Evolutionary conservation across 92 coral and sea anemone genomes (phyloP), one percentile per base, ranked within the genome.

Genomic region (Phymanthus crucifer): DNA sequence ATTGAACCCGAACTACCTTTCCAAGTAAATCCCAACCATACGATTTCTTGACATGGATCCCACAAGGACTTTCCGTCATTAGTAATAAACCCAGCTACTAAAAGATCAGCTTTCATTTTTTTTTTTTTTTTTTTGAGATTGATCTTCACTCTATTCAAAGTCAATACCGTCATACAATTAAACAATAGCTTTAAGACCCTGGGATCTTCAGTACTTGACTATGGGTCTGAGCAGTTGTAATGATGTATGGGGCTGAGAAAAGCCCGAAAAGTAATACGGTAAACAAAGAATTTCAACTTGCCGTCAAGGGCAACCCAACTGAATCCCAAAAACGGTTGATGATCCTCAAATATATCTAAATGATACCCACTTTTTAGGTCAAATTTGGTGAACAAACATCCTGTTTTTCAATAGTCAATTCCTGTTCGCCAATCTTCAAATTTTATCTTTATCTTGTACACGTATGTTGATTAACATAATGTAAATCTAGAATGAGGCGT

Each of bases 401-500:
- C 83, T 12, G 2, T 31, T 33, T 35, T 40, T 32, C 76, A 77
- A 40, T 43, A 57, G 40, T 83, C 82, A 50, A 78, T 50, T 23
- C 78, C 88, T 36, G 38, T 71, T 78, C 43, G 48, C 35, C 69
- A 31, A 69, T 83, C 87, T 47, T 83, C 82, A 58, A 76, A 83
- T 29, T 64, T 64, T 9, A 64, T 8, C 71, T 83, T 83, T 21
- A 75, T 58, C 82, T 83, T 83, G 24, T 70, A 33, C 27, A 82
- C 40, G 45, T 34, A 83, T n/a, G 19, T 82, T 58, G 75, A n/a
- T 77, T 87, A 45, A 82, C 83, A 70, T 37, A 77, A 21, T 83
- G 56, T 12, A 83, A 40, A 71, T 87, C 90, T 35, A 86, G 29
- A 24, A 86, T 86, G 29, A 86, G 67, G 48, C 90, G 61, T 37